phyloP scores from a whole-genome alignment of 2,113 vertebrate species.

The Gymnarchus niloticus region DNA sequence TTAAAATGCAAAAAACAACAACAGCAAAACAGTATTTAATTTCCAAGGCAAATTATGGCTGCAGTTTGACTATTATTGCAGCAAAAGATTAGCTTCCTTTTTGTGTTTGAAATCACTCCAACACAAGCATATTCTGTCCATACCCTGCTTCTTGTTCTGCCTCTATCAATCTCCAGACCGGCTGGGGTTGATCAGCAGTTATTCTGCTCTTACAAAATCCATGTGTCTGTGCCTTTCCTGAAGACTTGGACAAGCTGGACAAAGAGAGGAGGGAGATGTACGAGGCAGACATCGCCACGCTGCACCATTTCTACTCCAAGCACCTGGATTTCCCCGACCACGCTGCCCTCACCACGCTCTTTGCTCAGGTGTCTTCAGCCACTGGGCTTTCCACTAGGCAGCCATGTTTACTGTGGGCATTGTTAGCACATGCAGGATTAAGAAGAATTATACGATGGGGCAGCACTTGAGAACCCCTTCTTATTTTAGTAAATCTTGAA shows the following conservation, averaged over 20 bases:
- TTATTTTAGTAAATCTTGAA: not conserved
- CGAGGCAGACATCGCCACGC: slow-evolving; percentile 76
- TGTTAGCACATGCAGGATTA: not conserved
- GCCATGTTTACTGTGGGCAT: not conserved
- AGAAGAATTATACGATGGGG: not conserved
- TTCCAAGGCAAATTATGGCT: not conserved
- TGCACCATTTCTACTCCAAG: slow-evolving; percentile 90
- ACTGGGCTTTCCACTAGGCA: not conserved
- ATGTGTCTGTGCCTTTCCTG: slow-evolving; percentile 33
- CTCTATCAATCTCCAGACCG: too few relatives aligned
- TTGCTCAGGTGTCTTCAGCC: slow-evolving; percentile 76
- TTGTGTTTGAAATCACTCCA: too few relatives aligned
- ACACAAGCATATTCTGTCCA: too few relatives aligned
- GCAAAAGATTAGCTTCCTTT: too few relatives aligned
- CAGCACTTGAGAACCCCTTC: not conserved
- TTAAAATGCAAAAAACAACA: not conserved
- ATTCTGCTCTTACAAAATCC: too few relatives aligned
- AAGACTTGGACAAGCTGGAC: slow-evolving; percentile 86
- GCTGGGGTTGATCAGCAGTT: too few relatives aligned
- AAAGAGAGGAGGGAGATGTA: slow-evolving; percentile 81
- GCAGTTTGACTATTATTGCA: not conserved
- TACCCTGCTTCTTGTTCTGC: too few relatives aligned
- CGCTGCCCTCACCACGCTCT: slow-evolving; percentile 70
- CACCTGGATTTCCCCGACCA: slow-evolving; percentile 79
- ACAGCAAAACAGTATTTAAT: not conserved